Conservation (phyloP, 1,140 invertebrate species). For the Bombus sibiricus region DNA sequence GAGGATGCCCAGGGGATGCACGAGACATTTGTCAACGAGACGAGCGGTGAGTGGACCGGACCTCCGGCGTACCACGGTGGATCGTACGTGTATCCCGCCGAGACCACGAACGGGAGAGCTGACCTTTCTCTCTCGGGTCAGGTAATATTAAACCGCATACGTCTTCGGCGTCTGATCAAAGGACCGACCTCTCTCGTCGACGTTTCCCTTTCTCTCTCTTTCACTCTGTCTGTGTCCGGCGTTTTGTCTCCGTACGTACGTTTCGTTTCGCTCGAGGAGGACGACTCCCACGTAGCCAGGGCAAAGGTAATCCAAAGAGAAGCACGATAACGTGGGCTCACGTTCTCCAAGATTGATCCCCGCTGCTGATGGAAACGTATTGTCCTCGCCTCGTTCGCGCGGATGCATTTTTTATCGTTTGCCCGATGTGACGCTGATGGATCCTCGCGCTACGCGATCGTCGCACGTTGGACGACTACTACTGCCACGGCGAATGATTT, state of each 20-base stretch:
- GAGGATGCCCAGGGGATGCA: constrained; percentile 76
- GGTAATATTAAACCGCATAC: constrained; percentile 80
- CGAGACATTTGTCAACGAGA: constrained; percentile 82
- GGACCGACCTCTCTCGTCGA: constrained; percentile 58
- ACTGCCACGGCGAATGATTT: not conserved
- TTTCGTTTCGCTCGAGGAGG: not conserved
- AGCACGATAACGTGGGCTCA: constrained; percentile 46
- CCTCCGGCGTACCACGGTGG: constrained; percentile 67
- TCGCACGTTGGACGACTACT: not conserved
- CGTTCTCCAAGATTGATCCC: constrained; percentile 60
- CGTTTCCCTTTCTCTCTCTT: constrained; percentile 35
- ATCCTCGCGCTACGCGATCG: not conserved
- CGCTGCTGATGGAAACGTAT: constrained; percentile 41
- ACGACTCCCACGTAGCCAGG: constrained; percentile 41
- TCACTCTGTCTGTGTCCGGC: not conserved
- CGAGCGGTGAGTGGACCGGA: constrained; percentile 79
- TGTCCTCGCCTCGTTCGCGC: constrained; percentile 22
- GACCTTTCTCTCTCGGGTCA: constrained; percentile 70
- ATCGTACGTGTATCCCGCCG: constrained; percentile 76
- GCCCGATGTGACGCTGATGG: constrained; percentile 10
- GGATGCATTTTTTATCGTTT: constrained; percentile 50
- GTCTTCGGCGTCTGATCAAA: constrained; percentile 74
- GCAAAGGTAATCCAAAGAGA: constrained; percentile 41
- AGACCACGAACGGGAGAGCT: constrained; percentile 66
- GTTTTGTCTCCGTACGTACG: not conserved